These are phyloP conservation scores for Leptinotarsa peninsularis DNA, from an alignment of 2,888 invertebrate genomes.

Conservation along the genomic window DNA sequence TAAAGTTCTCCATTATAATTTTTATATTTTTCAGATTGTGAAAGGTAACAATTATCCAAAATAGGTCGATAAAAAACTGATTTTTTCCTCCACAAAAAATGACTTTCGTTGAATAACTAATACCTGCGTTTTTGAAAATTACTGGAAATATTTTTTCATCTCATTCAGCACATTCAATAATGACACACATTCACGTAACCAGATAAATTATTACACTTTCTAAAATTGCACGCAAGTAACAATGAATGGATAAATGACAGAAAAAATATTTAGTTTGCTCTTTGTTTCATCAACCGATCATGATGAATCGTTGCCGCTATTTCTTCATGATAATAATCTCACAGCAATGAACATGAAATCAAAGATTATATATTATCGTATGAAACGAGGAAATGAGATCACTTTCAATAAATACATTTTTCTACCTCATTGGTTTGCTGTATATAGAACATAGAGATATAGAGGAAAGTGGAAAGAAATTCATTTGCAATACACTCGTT, in stretches of 20 bases:
- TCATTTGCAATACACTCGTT: not conserved
- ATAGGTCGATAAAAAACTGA: too few species aligned
- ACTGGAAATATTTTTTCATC: not conserved
- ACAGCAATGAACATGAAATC: not conserved
- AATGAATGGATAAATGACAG: slow-evolving; percentile 20
- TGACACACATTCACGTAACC: slow-evolving; percentile 33
- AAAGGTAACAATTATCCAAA: too few species aligned
- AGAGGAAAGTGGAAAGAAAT: not conserved
- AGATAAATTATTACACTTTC: slow-evolving; percentile 24
- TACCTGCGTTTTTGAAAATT: not conserved
- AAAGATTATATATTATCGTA: not conserved
- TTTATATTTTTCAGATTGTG: too few species aligned
- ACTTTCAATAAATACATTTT: not conserved
- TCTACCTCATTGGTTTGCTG: not conserved
- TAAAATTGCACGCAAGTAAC: slow-evolving; percentile 19
- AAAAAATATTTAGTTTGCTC: not conserved
- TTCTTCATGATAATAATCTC: not conserved
- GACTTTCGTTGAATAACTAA: not conserved
- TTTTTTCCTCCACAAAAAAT: too few species aligned
- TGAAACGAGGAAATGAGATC: slow-evolving; percentile 5
- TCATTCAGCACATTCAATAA: slow-evolving; percentile 22
- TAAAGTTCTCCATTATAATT: too few species aligned
- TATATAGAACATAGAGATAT: not conserved
- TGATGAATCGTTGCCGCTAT: not conserved
- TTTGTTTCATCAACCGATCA: not conserved